Conservation (phyloP, 1,140 invertebrate genomes). For the Druon quercuslanigerum region DNA sequence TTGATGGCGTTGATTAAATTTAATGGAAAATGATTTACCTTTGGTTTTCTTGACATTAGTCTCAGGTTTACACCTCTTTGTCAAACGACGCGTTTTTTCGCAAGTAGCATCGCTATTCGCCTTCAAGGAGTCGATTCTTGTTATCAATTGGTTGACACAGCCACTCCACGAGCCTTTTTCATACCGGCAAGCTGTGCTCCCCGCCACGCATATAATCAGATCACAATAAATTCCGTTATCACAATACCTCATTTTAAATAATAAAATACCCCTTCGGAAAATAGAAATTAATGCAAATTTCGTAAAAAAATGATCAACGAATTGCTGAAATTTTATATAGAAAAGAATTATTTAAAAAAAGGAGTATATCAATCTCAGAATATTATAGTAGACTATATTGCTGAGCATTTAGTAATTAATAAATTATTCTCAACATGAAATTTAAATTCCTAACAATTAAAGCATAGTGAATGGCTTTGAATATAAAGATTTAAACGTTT, state of each 20-base stretch:
- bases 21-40: conserved; percentile 61
- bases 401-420: too few relatives aligned
- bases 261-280: background rate
- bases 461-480: too few relatives aligned
- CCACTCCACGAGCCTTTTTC: conserved; percentile 85
- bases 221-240: conserved; percentile 51
- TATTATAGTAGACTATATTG: too few relatives aligned
- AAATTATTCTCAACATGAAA: too few relatives aligned
- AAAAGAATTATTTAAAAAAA: too few relatives aligned
- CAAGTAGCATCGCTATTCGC: conserved; percentile 84
- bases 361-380: too few relatives aligned
- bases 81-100: conserved; percentile 82
- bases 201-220: conserved; percentile 59
- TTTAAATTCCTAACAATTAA: too few relatives aligned
- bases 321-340: too few relatives aligned
- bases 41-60: conserved; percentile 79
- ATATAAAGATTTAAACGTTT: too few relatives aligned
- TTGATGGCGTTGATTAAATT: too few relatives aligned
- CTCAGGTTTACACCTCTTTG: conserved; percentile 85
- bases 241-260: conserved; percentile 29
- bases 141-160: conserved; percentile 83
- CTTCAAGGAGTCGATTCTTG: conserved; percentile 83
- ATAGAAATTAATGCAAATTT: background rate
- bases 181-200: conserved; percentile 82
- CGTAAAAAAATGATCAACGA: background rate